Evolutionary conservation across 1,140 invertebrate species (phyloP).

Genomic region (Patella vulgata): DNA sequence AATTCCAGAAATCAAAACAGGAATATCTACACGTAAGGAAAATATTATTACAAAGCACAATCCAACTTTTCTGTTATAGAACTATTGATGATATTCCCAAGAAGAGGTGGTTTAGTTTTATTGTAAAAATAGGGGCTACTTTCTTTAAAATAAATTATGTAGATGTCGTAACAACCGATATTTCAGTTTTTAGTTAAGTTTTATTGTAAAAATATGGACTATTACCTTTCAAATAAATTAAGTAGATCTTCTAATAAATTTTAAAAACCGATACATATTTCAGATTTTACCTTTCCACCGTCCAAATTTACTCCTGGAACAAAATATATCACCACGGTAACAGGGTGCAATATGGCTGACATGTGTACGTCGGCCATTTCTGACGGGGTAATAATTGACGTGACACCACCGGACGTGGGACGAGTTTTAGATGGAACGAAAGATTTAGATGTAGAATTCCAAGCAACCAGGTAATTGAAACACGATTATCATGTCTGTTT

Average conservation of each 20-base stretch:
- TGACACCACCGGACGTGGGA: conserved; percentile 34
- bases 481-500: no score
- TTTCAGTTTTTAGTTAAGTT: no score
- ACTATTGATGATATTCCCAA: no score
- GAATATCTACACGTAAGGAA: conserved; percentile 16
- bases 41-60: no score
- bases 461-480: conserved; percentile 35
- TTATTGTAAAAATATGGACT: no score
- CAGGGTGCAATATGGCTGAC: conserved; percentile 40
- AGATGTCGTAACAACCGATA: background rate
- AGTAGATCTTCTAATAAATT: no score
- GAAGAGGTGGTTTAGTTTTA: no score
- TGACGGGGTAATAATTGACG: conserved; percentile 45
- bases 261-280: conserved; percentile 5
- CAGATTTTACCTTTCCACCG: conserved; percentile 25
- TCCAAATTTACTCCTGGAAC: conserved; percentile 33
- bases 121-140: no score
- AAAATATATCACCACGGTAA: conserved; percentile 44
- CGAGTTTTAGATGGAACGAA: conserved; percentile 34
- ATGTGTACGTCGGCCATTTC: conserved; percentile 36
- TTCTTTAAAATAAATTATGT: background rate
- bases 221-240: no score
- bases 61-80: no score
- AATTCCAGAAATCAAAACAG: conserved; percentile 21
- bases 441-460: conserved; percentile 41